phyloP scores from a whole-genome alignment of 2,113 vertebrate species.

The human region GRCh38 chr11:26622001-26622500 shows the following conservation, averaged over 20 bases:
- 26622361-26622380: too few species aligned
- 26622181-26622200: neutral
- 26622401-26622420: too few species aligned
- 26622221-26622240: neutral
- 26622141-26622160: neutral
- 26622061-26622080: neutral
- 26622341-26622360: too few species aligned
- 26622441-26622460: too few species aligned
- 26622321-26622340: too few species aligned
- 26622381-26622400: too few species aligned
- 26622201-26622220: neutral
- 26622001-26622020: neutral
- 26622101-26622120: neutral
- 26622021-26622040: neutral
- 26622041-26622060: neutral
- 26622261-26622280: neutral
- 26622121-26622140: neutral
- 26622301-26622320: neutral
- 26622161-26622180: neutral
- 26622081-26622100: neutral
- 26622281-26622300: neutral
- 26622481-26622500: too few species aligned
- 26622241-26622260: neutral
- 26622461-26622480: too few species aligned
- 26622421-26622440: too few species aligned